Evolutionary conservation across 1,140 invertebrate species (phyloP).

Genomic region (Drosophila sp.): DNA sequence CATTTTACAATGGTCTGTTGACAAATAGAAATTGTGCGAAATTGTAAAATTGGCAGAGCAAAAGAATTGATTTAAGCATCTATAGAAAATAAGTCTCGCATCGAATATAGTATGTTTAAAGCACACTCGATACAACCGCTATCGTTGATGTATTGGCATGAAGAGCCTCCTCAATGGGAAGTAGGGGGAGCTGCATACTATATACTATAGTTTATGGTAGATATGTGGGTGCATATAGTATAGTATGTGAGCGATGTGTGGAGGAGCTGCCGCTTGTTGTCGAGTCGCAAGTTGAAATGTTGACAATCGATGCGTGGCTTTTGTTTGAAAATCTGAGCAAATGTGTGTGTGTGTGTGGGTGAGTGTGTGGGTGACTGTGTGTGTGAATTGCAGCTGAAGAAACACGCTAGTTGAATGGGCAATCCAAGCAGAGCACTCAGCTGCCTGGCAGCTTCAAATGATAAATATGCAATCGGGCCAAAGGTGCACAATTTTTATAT

Average conservation of each 20-base stretch:
- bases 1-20: conserved; percentile 15
- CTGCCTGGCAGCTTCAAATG: conserved; percentile 66
- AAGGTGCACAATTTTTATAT: conserved; percentile 76
- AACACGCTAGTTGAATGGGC: conserved; percentile 8
- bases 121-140: conserved; percentile 47
- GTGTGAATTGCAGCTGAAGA: neutral
- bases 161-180: conserved; percentile 7
- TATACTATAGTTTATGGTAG: no score
- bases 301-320: conserved; percentile 66
- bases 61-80: conserved; percentile 55
- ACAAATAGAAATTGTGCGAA: conserved; percentile 50
- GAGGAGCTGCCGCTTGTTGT: conserved; percentile 14
- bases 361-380: conserved; percentile 20
- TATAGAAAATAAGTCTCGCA: conserved; percentile 9
- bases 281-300: conserved; percentile 47
- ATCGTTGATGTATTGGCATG: conserved; percentile 11
- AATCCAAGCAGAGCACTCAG: conserved; percentile 15
- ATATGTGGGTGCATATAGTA: no score
- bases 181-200: conserved; percentile 5
- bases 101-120: conserved; percentile 7
- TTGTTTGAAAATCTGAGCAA: conserved; percentile 46
- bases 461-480: conserved; percentile 76
- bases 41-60: conserved; percentile 54
- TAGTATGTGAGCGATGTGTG: neutral
- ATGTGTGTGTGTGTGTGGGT: conserved; percentile 28